Evolutionary conservation across 2,113 vertebrate genomes (phyloP).

Genomic region (Cygnus buccinator): DNA sequence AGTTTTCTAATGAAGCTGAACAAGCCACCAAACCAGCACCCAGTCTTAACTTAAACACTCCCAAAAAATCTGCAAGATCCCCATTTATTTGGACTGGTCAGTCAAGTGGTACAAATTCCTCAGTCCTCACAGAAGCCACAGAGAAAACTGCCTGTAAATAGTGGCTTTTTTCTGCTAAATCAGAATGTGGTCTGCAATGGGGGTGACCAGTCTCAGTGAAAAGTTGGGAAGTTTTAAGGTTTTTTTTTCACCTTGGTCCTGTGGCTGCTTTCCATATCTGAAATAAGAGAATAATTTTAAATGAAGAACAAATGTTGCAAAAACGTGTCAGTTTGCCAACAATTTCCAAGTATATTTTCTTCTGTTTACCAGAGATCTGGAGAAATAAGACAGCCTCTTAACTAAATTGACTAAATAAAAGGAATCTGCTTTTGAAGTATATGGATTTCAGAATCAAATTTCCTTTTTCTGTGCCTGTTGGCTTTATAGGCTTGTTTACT

Average conservation of each 20-base stretch:
- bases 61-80: neutral
- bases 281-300: neutral
- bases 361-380: constrained; percentile 43
- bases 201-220: neutral
- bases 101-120: neutral
- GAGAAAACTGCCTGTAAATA: neutral
- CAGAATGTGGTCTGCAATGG: neutral
- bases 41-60: neutral
- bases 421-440: constrained; percentile 68
- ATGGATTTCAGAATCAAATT: constrained; percentile 68
- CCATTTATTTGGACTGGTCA: accelerated
- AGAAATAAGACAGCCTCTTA: constrained; percentile 48
- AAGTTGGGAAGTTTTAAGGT: neutral
- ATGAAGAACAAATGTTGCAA: neutral
- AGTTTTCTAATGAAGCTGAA: neutral
- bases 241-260: neutral
- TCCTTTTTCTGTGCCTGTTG: constrained; percentile 65
- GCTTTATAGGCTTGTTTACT: constrained; percentile 65
- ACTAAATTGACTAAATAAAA: constrained; percentile 61
- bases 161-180: neutral
- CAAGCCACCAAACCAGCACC: neutral
- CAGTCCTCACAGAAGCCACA: neutral
- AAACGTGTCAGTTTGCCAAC: neutral
- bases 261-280: neutral
- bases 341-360: constrained; percentile 46